Conservation (phyloP, 2,113 vertebrate genomes). For the Actenoides lindsayi region DNA sequence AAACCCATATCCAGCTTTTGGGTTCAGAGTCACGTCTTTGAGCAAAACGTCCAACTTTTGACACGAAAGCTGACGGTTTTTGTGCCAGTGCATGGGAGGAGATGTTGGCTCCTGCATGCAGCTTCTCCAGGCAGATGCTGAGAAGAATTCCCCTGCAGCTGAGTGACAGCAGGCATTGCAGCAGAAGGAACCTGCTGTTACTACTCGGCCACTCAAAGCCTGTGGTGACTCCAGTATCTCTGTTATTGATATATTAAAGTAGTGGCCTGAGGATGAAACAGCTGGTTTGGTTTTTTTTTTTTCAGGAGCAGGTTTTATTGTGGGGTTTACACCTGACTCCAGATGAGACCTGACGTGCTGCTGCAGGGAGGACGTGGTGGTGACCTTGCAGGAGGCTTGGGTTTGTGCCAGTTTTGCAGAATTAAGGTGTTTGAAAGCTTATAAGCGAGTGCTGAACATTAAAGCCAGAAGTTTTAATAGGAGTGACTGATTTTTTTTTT, state of each 20-base stretch:
- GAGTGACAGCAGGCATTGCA: background rate
- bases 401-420: background rate
- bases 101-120: background rate
- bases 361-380: background rate
- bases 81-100: background rate
- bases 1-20: background rate
- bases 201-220: background rate
- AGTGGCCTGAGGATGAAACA: background rate
- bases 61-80: background rate
- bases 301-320: background rate
- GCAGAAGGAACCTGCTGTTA: background rate
- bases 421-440: background rate
- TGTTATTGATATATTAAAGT: background rate
- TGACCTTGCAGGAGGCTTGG: background rate
- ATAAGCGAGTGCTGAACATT: rapidly evolving
- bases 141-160: background rate
- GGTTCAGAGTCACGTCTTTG: background rate
- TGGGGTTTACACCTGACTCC: background rate
- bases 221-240: background rate
- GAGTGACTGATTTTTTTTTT: background rate
- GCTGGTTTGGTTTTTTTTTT: background rate
- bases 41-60: background rate
- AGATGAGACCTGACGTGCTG: background rate
- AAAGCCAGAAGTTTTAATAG: background rate
- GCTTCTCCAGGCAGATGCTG: background rate